A percentile compares a stretch with the other conserved stretches of the same genome.
Evolutionary conservation across 2,888 invertebrate genomes (phyloP).

Genomic region (Ormyrus pomaceus): DNA sequence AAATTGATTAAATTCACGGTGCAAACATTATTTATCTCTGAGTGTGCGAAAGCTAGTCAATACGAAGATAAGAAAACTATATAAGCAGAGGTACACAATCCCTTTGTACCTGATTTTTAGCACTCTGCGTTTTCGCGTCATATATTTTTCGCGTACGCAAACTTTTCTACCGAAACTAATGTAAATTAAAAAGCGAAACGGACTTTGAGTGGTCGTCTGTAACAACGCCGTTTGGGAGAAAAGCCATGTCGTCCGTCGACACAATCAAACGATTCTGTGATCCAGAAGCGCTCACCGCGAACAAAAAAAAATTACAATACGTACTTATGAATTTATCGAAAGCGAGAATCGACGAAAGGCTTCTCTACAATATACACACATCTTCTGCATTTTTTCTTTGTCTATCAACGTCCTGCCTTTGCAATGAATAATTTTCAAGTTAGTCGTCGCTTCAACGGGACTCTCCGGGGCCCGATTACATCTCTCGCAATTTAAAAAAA

Average conservation of each 20-base stretch:
- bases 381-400: background rate
- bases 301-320: background rate
- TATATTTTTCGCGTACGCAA: background rate
- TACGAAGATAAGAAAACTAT: background rate
- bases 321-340: background rate
- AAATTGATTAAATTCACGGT: too few species aligned
- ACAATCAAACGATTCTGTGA: constrained; percentile 49
- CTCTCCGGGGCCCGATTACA: background rate
- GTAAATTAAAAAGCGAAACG: background rate
- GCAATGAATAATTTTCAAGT: background rate
- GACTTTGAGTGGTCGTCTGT: constrained; percentile 11
- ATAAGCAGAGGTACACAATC: background rate
- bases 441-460: constrained; percentile 11
- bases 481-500: constrained; percentile 10
- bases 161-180: constrained; percentile 22
- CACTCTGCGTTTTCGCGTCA: background rate
- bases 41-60: too few species aligned
- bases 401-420: background rate
- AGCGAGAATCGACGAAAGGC: constrained; percentile 28
- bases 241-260: constrained; percentile 29
- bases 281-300: constrained; percentile 23
- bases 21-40: too few species aligned
- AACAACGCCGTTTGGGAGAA: background rate
- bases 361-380: constrained; percentile 2
- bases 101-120: background rate